These are phyloP conservation scores for Prunella fulvescens DNA, from an alignment of 2,113 vertebrate species.

Conservation along the genomic window DNA sequence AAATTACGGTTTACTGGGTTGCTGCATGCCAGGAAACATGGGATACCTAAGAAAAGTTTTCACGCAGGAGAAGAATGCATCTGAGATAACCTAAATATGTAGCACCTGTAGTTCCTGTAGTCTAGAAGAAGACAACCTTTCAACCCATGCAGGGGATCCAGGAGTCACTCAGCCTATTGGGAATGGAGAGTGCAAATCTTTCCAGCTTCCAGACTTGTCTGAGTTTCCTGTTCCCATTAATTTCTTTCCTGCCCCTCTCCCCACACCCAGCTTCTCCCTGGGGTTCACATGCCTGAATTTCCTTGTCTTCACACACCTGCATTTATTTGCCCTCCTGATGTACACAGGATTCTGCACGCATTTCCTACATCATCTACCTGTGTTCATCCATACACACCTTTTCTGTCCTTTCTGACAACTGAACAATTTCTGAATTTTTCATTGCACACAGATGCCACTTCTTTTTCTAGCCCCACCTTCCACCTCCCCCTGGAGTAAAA, in stretches of 20 bases:
- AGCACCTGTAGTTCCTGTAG: neutral
- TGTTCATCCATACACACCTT: neutral
- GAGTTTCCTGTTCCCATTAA: neutral
- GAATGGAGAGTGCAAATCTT: neutral
- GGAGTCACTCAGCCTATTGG: neutral
- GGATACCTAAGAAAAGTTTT: neutral
- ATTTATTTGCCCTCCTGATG: neutral
- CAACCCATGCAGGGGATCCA: rapidly evolving
- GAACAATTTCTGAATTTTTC: neutral
- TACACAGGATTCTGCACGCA: neutral
- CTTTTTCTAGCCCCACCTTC: neutral
- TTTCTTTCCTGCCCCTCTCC: neutral
- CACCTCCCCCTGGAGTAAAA: neutral
- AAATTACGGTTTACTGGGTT: neutral
- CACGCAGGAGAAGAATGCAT: neutral
- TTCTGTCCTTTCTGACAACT: neutral
- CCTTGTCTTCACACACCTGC: neutral
- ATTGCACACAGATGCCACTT: neutral
- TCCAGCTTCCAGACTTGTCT: neutral
- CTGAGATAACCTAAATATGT: neutral
- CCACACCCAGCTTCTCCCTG: neutral
- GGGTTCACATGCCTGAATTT: neutral
- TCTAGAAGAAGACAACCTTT: neutral
- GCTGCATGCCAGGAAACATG: neutral
- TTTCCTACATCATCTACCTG: neutral